Evolutionary conservation across 2,113 vertebrate genomes (phyloP).

Genomic region (Ginglymostoma cirratum): DNA sequence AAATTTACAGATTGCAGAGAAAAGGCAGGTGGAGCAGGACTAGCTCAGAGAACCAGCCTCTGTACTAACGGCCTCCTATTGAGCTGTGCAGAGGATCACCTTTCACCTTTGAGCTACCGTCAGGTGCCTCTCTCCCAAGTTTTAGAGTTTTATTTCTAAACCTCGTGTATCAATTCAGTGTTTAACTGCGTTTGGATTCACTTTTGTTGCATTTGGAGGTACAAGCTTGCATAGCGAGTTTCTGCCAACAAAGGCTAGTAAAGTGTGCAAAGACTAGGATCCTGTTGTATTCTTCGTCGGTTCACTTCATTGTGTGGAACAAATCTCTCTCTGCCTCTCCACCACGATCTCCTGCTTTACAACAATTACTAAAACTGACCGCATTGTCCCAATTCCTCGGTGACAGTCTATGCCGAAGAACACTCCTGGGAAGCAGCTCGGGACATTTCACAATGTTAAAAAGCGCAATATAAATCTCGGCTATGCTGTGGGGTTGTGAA

Average conservation of each 20-base stretch:
- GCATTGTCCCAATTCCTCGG: neutral
- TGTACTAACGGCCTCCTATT: neutral
- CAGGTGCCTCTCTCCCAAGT: neutral
- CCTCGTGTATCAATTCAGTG: neutral
- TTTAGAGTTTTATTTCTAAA: neutral
- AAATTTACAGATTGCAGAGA: no score
- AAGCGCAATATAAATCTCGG: neutral
- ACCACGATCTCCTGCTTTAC: neutral
- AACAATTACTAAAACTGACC: neutral
- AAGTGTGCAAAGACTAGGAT: neutral
- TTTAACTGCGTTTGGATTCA: no score
- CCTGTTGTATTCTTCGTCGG: neutral
- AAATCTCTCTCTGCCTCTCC: neutral
- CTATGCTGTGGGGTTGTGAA: neutral
- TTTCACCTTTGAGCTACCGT: neutral
- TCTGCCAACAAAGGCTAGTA: neutral
- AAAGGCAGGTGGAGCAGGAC: no score
- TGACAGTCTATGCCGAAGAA: no score
- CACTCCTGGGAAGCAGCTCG: neutral
- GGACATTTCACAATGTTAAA: neutral
- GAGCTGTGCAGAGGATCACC: neutral
- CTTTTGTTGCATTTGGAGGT: neutral
- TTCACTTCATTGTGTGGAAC: neutral
- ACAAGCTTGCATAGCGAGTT: neutral
- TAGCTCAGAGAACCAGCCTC: neutral